A percentile compares a stretch with the other conserved stretches of the same genome.
Evolutionary conservation across 2,113 vertebrate genomes (phyloP).

Genomic region (Microcebus jonahi): DNA sequence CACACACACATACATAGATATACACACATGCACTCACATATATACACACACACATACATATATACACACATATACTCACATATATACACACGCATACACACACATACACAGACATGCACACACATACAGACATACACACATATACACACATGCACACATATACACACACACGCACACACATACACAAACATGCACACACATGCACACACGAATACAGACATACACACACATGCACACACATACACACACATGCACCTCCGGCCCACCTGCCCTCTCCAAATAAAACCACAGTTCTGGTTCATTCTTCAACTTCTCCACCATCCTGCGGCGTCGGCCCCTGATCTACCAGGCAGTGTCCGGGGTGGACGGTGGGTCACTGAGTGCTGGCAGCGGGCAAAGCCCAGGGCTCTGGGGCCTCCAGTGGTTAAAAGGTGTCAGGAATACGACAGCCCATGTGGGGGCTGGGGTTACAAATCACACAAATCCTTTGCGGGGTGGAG

Average conservation of each 20-base stretch:
- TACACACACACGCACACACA: too few relatives aligned
- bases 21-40: too few relatives aligned
- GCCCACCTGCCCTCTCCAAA: neutral
- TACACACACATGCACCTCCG: too few relatives aligned
- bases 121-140: too few relatives aligned
- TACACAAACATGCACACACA: too few relatives aligned
- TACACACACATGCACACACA: rapidly evolving
- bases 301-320: rapidly evolving
- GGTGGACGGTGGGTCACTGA: rapidly evolving
- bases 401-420: neutral
- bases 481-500: rapidly evolving
- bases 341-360: rapidly evolving
- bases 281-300: rapidly evolving
- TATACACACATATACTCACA: too few relatives aligned
- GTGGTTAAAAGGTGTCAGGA: rapidly evolving
- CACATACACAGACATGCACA: too few relatives aligned
- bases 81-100: too few relatives aligned
- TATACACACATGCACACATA: too few relatives aligned
- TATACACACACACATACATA: too few relatives aligned
- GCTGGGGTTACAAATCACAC: too few relatives aligned
- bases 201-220: rapidly evolving
- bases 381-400: rapidly evolving
- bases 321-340: rapidly evolving
- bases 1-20: too few relatives aligned
- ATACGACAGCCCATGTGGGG: rapidly evolving